These are phyloP conservation scores for Sibirionetta formosa DNA, from an alignment of 2,797 vertebrate genomes.

Conservation along the genomic window DNA sequence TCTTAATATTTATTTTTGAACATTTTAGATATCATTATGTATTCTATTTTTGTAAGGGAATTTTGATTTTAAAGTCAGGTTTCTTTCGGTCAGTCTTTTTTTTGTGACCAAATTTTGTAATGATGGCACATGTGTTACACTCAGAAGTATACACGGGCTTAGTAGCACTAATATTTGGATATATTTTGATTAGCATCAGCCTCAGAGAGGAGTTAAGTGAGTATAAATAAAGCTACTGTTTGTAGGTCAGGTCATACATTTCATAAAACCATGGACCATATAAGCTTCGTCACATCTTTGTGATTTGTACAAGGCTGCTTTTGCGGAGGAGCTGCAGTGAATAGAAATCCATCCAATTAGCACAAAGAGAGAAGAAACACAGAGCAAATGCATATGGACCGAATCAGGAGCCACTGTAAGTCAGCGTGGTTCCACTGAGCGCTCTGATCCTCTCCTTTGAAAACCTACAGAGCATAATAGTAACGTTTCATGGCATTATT, in stretches of 20 bases:
- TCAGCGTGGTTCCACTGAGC: accelerated
- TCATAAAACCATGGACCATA: neutral
- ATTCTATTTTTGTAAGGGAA: neutral
- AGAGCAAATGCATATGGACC: accelerated
- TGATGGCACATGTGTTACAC: neutral
- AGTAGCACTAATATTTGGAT: neutral
- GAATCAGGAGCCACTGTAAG: accelerated
- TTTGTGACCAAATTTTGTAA: neutral
- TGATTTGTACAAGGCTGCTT: accelerated
- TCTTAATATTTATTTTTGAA: neutral
- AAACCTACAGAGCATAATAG: neutral
- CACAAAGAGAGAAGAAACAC: neutral
- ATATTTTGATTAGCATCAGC: neutral
- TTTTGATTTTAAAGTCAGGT: neutral
- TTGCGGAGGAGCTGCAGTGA: neutral
- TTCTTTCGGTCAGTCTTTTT: neutral
- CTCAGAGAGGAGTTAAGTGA: neutral
- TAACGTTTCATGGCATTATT: accelerated
- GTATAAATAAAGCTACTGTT: neutral
- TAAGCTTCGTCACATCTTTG: neutral
- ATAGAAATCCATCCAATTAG: accelerated
- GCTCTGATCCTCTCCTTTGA: neutral
- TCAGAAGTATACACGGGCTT: neutral
- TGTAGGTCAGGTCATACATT: neutral
- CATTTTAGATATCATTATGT: neutral